Evolutionary conservation across 2,113 vertebrate species (phyloP).

Genomic region (Trinectes maculatus): DNA sequence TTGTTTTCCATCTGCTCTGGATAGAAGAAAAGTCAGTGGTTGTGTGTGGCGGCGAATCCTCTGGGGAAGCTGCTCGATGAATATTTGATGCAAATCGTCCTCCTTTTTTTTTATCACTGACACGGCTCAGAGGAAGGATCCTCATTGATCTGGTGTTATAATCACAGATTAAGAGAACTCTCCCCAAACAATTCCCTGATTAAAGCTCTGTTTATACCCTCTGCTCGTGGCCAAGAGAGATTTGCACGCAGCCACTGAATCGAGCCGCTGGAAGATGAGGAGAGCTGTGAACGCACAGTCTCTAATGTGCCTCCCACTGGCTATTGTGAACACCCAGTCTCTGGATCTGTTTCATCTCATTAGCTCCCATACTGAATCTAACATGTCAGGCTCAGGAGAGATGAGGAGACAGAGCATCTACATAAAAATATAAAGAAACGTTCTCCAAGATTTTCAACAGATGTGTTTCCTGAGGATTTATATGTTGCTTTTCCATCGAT

Average conservation of each 20-base stretch:
- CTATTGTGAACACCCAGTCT: slow-evolving; percentile 63
- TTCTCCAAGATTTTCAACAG: slow-evolving; percentile 33
- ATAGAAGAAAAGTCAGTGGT: slow-evolving; percentile 58
- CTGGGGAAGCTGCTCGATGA: slow-evolving; percentile 72
- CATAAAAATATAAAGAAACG: neutral
- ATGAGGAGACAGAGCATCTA: slow-evolving; percentile 72
- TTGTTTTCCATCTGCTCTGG: slow-evolving; percentile 61
- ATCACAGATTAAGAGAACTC: slow-evolving; percentile 80
- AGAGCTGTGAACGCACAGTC: slow-evolving; percentile 48
- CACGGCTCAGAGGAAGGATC: slow-evolving; percentile 72
- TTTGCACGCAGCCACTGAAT: slow-evolving; percentile 42
- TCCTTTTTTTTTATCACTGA: slow-evolving; percentile 77
- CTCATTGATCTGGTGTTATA: slow-evolving; percentile 82
- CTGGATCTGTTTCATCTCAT: slow-evolving; percentile 82
- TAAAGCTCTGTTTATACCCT: slow-evolving; percentile 74
- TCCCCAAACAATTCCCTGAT: slow-evolving; percentile 79
- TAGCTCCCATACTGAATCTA: slow-evolving; percentile 75
- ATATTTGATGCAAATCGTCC: slow-evolving; percentile 82
- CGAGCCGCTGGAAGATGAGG: slow-evolving; percentile 51
- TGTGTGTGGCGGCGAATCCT: slow-evolving; percentile 68
- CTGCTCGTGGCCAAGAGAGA: slow-evolving; percentile 52
- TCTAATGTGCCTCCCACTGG: slow-evolving; percentile 68
- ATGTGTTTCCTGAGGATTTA: slow-evolving; percentile 33
- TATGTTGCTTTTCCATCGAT: neutral
- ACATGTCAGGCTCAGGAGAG: slow-evolving; percentile 70